Conservation (phyloP, 2,113 vertebrate genomes). For the Dasypus novemcinctus region DNA sequence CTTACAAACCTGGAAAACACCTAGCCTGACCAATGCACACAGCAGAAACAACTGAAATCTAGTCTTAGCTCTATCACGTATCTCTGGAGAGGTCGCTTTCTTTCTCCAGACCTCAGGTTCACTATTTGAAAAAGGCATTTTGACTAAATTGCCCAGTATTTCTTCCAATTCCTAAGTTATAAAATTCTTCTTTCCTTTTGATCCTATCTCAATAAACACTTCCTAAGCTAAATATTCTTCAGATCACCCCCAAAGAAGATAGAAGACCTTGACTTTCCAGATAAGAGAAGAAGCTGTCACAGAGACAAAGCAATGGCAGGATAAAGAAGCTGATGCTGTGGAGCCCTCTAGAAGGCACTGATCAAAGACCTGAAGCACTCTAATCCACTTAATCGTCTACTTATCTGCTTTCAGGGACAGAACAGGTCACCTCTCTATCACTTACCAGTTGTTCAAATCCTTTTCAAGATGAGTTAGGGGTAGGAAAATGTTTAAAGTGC, state of each 20-base stretch:
- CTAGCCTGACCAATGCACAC: not conserved
- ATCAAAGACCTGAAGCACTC: not conserved
- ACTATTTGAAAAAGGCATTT: conserved; percentile 30
- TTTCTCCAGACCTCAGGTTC: conserved; percentile 14
- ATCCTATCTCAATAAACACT: conserved; percentile 8
- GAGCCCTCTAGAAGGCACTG: not conserved
- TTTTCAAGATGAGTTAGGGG: not conserved
- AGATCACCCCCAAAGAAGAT: not conserved
- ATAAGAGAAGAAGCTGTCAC: not conserved
- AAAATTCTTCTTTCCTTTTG: conserved; percentile 40
- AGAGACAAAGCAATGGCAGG: not conserved
- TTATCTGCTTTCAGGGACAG: not conserved
- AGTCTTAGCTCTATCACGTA: not conserved
- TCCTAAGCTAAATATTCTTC: conserved; percentile 20
- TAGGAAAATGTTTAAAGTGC: not conserved
- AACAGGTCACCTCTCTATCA: not conserved
- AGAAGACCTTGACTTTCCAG: not conserved
- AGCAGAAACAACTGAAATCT: not conserved
- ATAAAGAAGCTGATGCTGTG: not conserved
- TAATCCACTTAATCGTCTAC: not conserved
- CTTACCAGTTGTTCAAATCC: not conserved
- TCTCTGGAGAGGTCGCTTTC: not conserved
- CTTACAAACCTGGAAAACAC: not conserved
- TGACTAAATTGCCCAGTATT: conserved; percentile 11
- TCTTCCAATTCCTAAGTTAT: not conserved